Conservation (phyloP, 2,797 vertebrate genomes). For the Picus viridis region DNA sequence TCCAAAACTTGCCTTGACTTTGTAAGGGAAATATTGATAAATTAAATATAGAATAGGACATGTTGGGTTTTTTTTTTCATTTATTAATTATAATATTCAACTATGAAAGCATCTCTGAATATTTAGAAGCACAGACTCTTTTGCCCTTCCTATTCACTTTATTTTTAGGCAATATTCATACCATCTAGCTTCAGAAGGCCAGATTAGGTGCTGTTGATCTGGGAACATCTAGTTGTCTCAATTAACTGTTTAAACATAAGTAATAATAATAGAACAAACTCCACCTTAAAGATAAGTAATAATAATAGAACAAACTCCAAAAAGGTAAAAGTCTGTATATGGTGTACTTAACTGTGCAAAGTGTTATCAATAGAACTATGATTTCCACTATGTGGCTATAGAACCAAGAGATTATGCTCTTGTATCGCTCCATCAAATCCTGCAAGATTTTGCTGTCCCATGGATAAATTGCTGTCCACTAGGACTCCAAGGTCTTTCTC, state of each 20-base stretch:
- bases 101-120: conserved; percentile 7
- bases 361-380: too few species aligned
- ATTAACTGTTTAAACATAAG: neutral
- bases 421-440: too few species aligned
- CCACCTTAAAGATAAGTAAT: too few species aligned
- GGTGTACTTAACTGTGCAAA: too few species aligned
- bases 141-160: neutral
- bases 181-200: neutral
- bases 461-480: too few species aligned
- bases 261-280: neutral
- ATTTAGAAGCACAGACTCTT: conserved; percentile 15
- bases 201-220: neutral
- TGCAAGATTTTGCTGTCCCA: too few species aligned
- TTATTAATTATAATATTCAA: neutral
- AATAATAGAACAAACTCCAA: too few species aligned
- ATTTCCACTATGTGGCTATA: too few species aligned
- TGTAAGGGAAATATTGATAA: conserved; percentile 2
- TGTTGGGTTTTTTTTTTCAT: neutral
- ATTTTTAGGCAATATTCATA: neutral
- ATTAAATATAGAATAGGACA: conserved; percentile 6
- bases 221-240: neutral
- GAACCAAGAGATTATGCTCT: too few species aligned
- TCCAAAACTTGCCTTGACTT: neutral
- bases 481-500: too few species aligned
- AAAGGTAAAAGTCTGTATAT: too few species aligned